Evolutionary conservation across 1,140 invertebrate species (phyloP).

Genomic region (Lucilia cuprina): DNA sequence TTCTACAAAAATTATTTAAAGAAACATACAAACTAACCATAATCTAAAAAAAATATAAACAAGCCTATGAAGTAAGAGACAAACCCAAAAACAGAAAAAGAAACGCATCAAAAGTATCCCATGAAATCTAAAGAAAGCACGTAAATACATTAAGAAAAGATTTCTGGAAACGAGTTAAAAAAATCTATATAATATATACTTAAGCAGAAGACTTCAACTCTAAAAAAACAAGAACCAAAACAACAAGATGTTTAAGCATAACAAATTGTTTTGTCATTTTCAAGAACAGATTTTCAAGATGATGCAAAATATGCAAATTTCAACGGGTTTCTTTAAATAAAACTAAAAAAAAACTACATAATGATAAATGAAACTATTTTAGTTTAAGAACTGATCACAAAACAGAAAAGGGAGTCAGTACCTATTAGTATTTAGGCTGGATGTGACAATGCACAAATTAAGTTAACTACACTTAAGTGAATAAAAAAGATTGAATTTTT

Average conservation of each 20-base stretch:
- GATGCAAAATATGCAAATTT: constrained; percentile 26
- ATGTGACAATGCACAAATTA: constrained; percentile 20
- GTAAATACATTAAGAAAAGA: constrained; percentile 21
- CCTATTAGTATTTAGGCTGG: neutral
- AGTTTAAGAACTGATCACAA: no score
- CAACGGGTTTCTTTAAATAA: constrained; percentile 8
- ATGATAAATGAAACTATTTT: no score
- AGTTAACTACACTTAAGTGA: constrained; percentile 26
- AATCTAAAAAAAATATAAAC: no score
- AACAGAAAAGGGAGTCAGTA: neutral
- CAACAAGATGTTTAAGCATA: constrained; percentile 23
- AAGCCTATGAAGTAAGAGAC: neutral
- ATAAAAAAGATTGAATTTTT: neutral
- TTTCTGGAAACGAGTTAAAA: constrained; percentile 25
- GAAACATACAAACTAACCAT: no score
- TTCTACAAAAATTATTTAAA: neutral
- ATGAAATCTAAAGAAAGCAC: constrained; percentile 28
- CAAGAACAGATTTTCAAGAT: constrained; percentile 11
- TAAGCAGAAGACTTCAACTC: neutral
- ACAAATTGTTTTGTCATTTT: constrained; percentile 34
- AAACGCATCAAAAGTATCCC: constrained; percentile 31
- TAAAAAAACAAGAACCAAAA: neutral
- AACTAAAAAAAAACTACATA: no score
- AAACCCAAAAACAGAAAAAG: constrained; percentile 5
- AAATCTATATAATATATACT: neutral